Base-by-base conservation (phyloP, 2,113 vertebrate species). In the Rhinolophus ferrumequinum region DNA sequence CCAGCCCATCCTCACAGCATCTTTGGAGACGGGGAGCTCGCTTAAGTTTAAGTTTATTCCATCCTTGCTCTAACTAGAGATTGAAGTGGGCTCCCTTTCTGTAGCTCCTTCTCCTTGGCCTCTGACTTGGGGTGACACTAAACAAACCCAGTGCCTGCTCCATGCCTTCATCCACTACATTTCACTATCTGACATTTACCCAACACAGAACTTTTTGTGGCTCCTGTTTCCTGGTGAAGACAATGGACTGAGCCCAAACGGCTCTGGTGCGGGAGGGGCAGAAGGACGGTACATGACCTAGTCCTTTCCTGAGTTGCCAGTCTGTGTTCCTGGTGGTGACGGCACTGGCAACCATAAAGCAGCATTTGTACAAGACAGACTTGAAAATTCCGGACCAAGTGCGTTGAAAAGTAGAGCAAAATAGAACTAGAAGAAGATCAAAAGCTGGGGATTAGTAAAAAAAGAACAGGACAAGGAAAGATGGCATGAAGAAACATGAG, bases 361-460 rank as follows among this genome's bases (percentile, higher is more conserved):
- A 93, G 8, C 47, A 41, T 82, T 93, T 82, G 35, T 30, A 73
- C 14, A 79, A 88, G 54, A 66, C 58, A 93, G 67, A 21, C 35
- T 50, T 76, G 81, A 81, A 64, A 80, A 56, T 47, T 64, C 19
- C 22, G 62, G 12, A 50, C 14, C 6, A n/a, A 35, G 3, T 35
- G 4, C 60, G n/a, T 41, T 54, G 41, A 93, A 92, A 96, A 77
- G 56, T 79, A 83, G 69, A 87, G 16, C 58, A 69, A 76, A 60
- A 82, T 35, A 92, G 81, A 88, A 76, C 4, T 50, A 44, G 73
- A 93, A 66, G 19, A 67, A 72, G 35, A 91, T 30, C 12, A 52
- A 82, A 52, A 67, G 33, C 41, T 64, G 28, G 79, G 9, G 80
- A 28, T 72, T 8, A 38, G 10, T 35, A 22, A 33, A 24, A 33